Conservation (phyloP, 2,113 vertebrate species). For the Forbesichthys papilliferus region DNA sequence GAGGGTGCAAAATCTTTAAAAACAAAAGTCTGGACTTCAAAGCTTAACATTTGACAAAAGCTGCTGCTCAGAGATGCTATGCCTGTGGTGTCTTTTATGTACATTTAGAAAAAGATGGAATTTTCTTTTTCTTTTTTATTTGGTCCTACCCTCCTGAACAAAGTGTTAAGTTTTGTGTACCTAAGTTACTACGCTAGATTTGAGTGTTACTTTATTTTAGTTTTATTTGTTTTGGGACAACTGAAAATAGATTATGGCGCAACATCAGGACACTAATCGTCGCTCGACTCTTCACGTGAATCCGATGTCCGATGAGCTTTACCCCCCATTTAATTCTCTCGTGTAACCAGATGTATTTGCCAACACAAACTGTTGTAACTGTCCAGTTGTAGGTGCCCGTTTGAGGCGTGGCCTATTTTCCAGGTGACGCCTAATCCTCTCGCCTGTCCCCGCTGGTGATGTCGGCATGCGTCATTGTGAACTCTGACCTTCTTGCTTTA, state of each 20-base stretch:
- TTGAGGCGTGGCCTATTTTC: slow-evolving; percentile 43
- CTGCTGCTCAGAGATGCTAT: slow-evolving; percentile 27
- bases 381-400: slow-evolving; percentile 16
- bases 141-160: slow-evolving; percentile 17
- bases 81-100: slow-evolving; percentile 39
- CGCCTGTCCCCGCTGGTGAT: slow-evolving; percentile 39
- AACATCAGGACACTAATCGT: slow-evolving; percentile 7
- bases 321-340: slow-evolving; percentile 3
- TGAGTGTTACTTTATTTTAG: slow-evolving; percentile 20
- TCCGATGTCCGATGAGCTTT: slow-evolving; percentile 21
- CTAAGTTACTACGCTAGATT: slow-evolving; percentile 32
- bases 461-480: slow-evolving; percentile 29
- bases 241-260: slow-evolving; percentile 15
- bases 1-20: background rate
- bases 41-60: background rate
- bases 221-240: slow-evolving; percentile 19
- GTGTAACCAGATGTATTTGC: slow-evolving; percentile 29
- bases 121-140: slow-evolving; percentile 6
- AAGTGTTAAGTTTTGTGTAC: slow-evolving; percentile 35
- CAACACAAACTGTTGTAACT: background rate
- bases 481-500: background rate
- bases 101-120: slow-evolving; percentile 33
- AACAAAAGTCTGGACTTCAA: slow-evolving; percentile 5
- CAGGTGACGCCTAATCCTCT: slow-evolving; percentile 36
- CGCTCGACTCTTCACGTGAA: slow-evolving; percentile 13